Percentiles rank a stretch among this genome's conserved stretches.
These are phyloP conservation scores for Monopis laevigella DNA, from an alignment of 2,888 invertebrate species.

Conservation along the genomic window DNA sequence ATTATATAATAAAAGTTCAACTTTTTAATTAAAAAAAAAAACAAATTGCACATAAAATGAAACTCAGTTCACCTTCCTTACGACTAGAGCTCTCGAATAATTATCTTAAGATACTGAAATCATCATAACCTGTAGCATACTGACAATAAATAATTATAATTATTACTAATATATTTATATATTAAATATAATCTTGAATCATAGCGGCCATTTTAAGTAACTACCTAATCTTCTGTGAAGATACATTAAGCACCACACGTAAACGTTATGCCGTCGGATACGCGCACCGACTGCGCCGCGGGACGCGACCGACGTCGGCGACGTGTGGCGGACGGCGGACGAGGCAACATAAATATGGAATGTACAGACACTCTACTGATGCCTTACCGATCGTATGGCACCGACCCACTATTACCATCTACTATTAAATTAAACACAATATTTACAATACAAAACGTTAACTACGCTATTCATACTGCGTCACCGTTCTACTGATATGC, in stretches of 20 bases:
- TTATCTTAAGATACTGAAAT: not conserved
- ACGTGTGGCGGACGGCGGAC: constrained; percentile 16
- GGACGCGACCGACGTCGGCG: too few species aligned
- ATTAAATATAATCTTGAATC: too few species aligned
- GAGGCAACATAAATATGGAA: constrained; percentile 66
- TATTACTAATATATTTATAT: too few species aligned
- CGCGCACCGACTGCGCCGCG: too few species aligned
- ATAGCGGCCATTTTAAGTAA: too few species aligned
- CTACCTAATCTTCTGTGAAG: constrained; percentile 4
- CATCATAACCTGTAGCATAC: constrained; percentile 4
- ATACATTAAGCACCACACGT: constrained; percentile 6
- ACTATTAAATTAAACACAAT: constrained; percentile 60
- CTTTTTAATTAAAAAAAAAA: constrained; percentile 8
- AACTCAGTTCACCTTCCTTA: constrained; percentile 8
- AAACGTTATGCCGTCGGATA: too few species aligned
- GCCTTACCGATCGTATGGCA: constrained; percentile 50
- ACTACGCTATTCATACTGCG: constrained; percentile 56
- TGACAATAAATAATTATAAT: too few species aligned
- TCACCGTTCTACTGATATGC: constrained; percentile 64
- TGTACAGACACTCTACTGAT: constrained; percentile 66
- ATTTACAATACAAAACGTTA: constrained; percentile 63
- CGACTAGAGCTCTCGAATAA: constrained; percentile 9
- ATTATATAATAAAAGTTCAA: constrained; percentile 8
- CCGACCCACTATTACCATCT: constrained; percentile 37
- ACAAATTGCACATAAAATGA: constrained; percentile 10